Evolutionary conservation across 2,888 invertebrate species (phyloP).

Genomic region (Eupsilia transversa): DNA sequence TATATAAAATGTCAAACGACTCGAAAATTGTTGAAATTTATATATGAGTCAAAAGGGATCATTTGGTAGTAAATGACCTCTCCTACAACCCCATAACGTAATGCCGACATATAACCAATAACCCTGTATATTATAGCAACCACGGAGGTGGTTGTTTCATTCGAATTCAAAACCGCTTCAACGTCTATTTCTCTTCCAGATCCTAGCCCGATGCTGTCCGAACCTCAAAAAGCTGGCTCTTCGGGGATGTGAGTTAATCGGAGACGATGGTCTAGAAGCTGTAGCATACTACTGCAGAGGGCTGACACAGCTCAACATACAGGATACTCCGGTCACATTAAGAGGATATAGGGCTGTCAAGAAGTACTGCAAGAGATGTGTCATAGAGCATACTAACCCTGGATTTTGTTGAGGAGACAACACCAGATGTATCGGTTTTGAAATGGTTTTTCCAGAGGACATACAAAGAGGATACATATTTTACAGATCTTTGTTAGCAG

Average conservation of each 20-base stretch:
- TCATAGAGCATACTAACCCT: constrained; percentile 98
- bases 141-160: background rate
- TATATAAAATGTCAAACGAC: no score
- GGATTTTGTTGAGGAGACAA: constrained; percentile 92
- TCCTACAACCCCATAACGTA: no score
- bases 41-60: no score
- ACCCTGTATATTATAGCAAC: background rate
- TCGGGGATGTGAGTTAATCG: constrained; percentile 97
- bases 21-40: no score
- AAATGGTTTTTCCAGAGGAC: background rate
- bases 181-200: constrained; percentile 87
- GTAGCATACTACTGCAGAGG: constrained; percentile 97
- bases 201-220: constrained; percentile 96
- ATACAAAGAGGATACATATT: background rate
- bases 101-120: no score
- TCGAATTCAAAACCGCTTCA: background rate
- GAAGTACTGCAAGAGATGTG: constrained; percentile 97
- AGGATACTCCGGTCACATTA: constrained; percentile 97
- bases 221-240: constrained; percentile 97
- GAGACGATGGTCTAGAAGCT: constrained; percentile 95
- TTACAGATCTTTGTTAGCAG: background rate
- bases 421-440: background rate
- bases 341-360: constrained; percentile 97
- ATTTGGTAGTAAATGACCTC: no score
- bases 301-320: constrained; percentile 97